Conservation (phyloP, 2,888 invertebrate species). For the Heliconius ethilla region DNA sequence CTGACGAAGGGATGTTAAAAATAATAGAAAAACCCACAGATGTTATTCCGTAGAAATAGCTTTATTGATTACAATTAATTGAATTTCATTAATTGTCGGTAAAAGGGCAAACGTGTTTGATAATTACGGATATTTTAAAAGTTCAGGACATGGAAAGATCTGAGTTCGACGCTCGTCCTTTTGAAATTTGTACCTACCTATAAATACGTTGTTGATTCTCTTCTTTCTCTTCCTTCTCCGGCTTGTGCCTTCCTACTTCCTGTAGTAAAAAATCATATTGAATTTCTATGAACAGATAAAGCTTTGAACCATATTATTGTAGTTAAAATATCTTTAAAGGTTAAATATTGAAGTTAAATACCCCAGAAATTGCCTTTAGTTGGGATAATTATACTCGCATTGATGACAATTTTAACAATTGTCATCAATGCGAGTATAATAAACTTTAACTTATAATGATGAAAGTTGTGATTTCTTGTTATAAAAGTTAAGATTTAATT, state of each 20-base stretch:
- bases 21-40: not conserved
- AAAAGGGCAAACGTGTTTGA: not conserved
- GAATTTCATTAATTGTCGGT: not conserved
- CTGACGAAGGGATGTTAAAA: not conserved
- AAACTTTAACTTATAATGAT: constrained; percentile 2
- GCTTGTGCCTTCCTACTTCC: too few species aligned
- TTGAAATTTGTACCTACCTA: too few species aligned
- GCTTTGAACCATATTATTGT: not conserved
- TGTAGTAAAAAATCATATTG: not conserved
- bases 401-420: too few species aligned
- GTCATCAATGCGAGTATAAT: not conserved
- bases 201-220: too few species aligned
- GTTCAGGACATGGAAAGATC: too few species aligned
- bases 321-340: not conserved
- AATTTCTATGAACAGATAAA: not conserved
- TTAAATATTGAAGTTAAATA: not conserved
- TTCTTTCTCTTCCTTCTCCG: too few species aligned
- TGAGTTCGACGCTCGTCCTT: too few species aligned
- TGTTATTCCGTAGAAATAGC: not conserved
- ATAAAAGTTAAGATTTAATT: constrained; percentile 1
- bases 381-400: too few species aligned
- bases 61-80: not conserved
- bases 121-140: too few species aligned
- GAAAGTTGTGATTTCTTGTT: not conserved
- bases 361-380: not conserved